Conservation (phyloP, 2,113 vertebrate genomes). For the Haliaeetus leucogaster region DNA sequence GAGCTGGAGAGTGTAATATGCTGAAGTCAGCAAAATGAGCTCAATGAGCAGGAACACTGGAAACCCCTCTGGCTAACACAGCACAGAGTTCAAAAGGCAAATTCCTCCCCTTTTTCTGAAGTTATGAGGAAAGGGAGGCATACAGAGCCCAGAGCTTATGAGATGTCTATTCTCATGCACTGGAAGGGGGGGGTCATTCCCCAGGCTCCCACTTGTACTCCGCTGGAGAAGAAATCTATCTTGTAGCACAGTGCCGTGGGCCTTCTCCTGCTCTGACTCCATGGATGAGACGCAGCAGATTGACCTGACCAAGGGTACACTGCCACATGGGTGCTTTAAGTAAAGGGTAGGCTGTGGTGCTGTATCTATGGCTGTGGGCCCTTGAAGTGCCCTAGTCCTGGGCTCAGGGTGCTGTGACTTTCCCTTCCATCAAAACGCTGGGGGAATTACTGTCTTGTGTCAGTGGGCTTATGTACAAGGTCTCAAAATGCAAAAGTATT, state of each 20-base stretch:
- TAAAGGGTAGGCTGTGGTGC: background rate
- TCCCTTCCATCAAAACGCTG: background rate
- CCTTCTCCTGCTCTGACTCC: background rate
- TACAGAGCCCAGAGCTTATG: background rate
- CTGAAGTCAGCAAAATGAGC: background rate
- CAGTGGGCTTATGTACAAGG: rapidly evolving
- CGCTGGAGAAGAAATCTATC: background rate
- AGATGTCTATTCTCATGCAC: background rate
- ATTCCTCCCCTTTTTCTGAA: background rate
- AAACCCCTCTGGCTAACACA: background rate
- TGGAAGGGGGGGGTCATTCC: background rate
- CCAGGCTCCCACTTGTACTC: background rate
- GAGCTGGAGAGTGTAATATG: background rate
- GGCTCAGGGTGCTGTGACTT: background rate
- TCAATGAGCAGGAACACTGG: background rate
- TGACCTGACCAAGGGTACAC: background rate
- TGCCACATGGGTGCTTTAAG: background rate
- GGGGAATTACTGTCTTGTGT: background rate
- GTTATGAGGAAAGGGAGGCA: background rate
- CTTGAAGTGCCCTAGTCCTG: background rate
- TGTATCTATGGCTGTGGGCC: background rate
- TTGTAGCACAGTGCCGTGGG: background rate
- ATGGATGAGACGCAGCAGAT: background rate
- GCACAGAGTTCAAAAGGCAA: background rate
- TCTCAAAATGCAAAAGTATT: background rate